Conservation (phyloP, 2,113 vertebrate genomes). For the Gyps fulvus region DNA sequence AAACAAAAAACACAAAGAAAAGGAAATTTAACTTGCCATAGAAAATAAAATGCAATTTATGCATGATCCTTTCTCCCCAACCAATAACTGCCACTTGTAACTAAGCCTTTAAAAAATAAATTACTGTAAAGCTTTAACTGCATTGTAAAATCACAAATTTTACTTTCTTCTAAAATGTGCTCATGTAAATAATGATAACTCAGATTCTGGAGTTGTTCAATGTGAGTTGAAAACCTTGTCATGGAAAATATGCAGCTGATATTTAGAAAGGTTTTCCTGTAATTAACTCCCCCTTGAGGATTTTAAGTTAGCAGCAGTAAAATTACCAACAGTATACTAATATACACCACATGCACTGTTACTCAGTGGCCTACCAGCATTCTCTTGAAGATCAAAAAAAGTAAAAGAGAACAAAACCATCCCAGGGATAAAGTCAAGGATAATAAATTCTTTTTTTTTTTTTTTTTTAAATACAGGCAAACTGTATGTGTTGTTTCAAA, state of each 20-base stretch:
- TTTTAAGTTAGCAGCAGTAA: conserved; percentile 98
- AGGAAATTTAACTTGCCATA: neutral
- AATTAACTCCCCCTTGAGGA: conserved; percentile 98
- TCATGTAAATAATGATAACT: conserved; percentile 65
- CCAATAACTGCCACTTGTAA: neutral
- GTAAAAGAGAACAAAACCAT: conserved; percentile 57
- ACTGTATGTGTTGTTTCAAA: neutral
- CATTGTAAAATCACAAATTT: neutral
- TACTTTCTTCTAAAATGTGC: conserved; percentile 58
- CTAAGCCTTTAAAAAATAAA: neutral
- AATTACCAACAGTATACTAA: conserved; percentile 99
- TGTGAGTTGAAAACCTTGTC: conserved; percentile 85
- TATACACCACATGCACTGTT: conserved; percentile 92
- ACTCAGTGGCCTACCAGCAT: conserved; percentile 68
- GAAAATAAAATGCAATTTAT: neutral
- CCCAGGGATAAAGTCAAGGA: conserved; percentile 64
- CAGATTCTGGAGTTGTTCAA: conserved; percentile 79
- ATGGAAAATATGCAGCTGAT: conserved; percentile 96
- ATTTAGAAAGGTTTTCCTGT: conserved; percentile 85
- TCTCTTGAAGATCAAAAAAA: conserved; percentile 66
- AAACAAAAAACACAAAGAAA: neutral
- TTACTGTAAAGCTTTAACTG: neutral
- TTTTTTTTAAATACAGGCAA: conserved; percentile 34
- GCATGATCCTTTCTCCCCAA: neutral
- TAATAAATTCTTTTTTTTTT: conserved; percentile 20